A percentile compares a stretch with the other conserved stretches of the same genome.
phyloP scores from a whole-genome alignment of 2,888 invertebrate genomes.

The Trichopria drosophilae region DNA sequence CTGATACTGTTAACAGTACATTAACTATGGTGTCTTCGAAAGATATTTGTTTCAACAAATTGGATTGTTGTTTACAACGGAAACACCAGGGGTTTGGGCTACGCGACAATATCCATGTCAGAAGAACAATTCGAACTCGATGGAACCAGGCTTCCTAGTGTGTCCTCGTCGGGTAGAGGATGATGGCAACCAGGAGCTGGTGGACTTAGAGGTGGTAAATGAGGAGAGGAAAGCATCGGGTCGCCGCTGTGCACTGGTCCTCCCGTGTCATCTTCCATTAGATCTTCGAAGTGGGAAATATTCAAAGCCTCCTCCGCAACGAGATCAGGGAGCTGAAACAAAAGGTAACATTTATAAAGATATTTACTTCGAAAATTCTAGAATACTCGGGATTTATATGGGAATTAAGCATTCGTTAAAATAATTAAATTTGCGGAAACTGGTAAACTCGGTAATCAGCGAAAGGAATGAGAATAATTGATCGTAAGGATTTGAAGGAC shows the following conservation, averaged over 20 bases:
- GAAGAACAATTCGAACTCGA: slow-evolving; percentile 55
- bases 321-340: slow-evolving; percentile 63
- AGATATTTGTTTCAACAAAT: too few species aligned
- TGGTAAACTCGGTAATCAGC: too few species aligned
- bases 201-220: slow-evolving; percentile 58
- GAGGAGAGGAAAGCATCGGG: slow-evolving; percentile 66
- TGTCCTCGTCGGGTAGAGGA: slow-evolving; percentile 54
- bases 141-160: slow-evolving; percentile 52
- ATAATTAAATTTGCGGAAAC: too few species aligned
- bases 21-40: too few species aligned
- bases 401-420: too few species aligned
- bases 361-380: too few species aligned
- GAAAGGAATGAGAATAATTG: too few species aligned
- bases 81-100: slow-evolving; percentile 46
- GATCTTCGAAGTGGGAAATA: slow-evolving; percentile 67
- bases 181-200: slow-evolving; percentile 52
- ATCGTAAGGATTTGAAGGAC: too few species aligned
- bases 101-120: slow-evolving; percentile 57
- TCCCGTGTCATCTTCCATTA: slow-evolving; percentile 70
- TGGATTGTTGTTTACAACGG: too few species aligned
- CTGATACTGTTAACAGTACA: too few species aligned
- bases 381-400: too few species aligned
- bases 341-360: too few species aligned
- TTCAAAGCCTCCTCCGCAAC: slow-evolving; percentile 64
- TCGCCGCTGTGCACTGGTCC: slow-evolving; percentile 66